These are phyloP conservation scores for Caerostris darwini DNA, from an alignment of 1,140 invertebrate species.

Conservation along the genomic window DNA sequence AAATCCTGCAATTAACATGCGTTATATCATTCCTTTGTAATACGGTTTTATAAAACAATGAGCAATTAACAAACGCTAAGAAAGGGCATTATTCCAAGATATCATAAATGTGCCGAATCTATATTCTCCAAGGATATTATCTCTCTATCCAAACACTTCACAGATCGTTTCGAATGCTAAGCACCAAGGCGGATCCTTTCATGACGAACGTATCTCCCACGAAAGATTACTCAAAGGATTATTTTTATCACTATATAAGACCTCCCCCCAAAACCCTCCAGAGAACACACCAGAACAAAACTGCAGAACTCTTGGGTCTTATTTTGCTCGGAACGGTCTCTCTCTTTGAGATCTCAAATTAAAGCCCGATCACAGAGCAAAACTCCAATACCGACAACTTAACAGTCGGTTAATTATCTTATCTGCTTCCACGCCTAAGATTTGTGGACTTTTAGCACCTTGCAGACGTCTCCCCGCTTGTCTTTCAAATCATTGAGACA, in stretches of 20 bases:
- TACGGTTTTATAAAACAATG: background rate
- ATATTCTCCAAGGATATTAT: background rate
- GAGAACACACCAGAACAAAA: background rate
- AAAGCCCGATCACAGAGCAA: conserved; percentile 41
- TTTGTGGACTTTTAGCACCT: conserved; percentile 9
- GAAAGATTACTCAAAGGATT: background rate
- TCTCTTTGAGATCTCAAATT: background rate
- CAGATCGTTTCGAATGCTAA: background rate
- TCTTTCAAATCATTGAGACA: conserved; percentile 38
- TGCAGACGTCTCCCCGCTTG: background rate
- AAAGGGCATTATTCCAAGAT: background rate
- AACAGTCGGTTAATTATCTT: conserved; percentile 47
- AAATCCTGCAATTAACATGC: no score
- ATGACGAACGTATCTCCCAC: background rate
- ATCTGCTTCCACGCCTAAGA: background rate
- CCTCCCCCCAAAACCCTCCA: background rate
- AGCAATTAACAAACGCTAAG: background rate
- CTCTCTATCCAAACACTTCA: background rate
- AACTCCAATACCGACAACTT: conserved; percentile 36
- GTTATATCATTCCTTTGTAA: no score
- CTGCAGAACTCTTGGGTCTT: background rate
- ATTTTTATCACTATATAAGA: background rate
- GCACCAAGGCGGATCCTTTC: background rate
- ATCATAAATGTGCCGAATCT: background rate
- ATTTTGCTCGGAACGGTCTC: background rate